Conservation (phyloP, 1,140 invertebrate genomes). For the Bombus confusus region DNA sequence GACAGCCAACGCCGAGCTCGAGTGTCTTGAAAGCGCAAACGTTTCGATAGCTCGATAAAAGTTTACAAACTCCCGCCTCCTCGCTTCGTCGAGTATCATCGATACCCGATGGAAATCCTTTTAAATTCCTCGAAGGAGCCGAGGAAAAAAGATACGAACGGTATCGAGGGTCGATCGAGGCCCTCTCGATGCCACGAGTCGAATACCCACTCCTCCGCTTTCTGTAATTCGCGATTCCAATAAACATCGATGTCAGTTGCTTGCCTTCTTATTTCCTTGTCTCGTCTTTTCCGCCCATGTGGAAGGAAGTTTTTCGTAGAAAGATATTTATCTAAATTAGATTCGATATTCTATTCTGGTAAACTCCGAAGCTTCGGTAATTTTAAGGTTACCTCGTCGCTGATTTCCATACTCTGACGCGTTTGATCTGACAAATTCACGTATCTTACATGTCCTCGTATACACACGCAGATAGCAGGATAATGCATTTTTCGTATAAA, state of each 20-base stretch:
- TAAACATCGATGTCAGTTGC: slow-evolving; percentile 20
- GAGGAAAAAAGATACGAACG: slow-evolving; percentile 28
- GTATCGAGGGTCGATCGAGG: slow-evolving; percentile 45
- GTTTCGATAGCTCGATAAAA: slow-evolving; percentile 71
- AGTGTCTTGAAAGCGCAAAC: slow-evolving; percentile 68
- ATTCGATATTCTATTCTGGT: too few species aligned
- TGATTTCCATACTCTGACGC: not conserved
- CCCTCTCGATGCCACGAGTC: slow-evolving; percentile 33
- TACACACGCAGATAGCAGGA: too few species aligned
- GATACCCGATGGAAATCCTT: slow-evolving; percentile 71
- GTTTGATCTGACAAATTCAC: not conserved
- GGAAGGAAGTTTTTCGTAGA: too few species aligned
- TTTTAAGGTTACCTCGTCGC: not conserved
- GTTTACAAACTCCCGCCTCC: slow-evolving; percentile 68
- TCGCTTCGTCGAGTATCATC: slow-evolving; percentile 72
- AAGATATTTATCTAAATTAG: too few species aligned
- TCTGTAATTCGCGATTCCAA: slow-evolving; percentile 18
- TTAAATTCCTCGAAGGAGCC: slow-evolving; percentile 47
- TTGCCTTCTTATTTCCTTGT: not conserved
- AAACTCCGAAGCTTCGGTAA: not conserved
- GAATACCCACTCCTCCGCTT: not conserved
- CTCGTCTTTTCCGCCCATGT: not conserved
- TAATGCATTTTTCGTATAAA: too few species aligned
- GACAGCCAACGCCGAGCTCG: slow-evolving; percentile 51
- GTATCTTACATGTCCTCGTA: too few species aligned